Base-by-base conservation (phyloP, 2,888 invertebrate genomes). In the Apantesis nais region DNA sequence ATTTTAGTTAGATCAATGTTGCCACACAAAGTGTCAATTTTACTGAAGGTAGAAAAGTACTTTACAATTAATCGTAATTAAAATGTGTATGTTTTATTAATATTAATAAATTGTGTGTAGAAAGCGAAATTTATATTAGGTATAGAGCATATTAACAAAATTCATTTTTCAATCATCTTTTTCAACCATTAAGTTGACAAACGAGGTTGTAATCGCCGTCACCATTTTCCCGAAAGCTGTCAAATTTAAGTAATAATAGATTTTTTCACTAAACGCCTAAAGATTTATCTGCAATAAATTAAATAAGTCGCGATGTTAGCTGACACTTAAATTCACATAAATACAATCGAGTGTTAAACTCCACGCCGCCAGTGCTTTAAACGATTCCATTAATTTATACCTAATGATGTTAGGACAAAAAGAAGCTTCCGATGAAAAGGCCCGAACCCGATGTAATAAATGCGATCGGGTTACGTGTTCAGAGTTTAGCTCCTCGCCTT, bases 391-490 rank as follows among this genome's bases (percentile, higher is more conserved):
- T 81, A 83, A 83, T 74, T 80, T 72, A 77, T 76, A 70, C 77
- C 77, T 78, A 81, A 80, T 81, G 79, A 80, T 74, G 73, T 66
- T 52, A 75, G 76, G 48, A 52, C n/a, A 65, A 68, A 78, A 79
- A 79, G 80, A 79, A 74, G 31, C 71, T 11, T n/a, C 4, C 44
- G 64, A 62, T 77, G 72, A 80, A 81, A 82, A 73, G 76, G 69
- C 67, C 75, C 81, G 75, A 68, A 62, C 66, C 78, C 78, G 79
- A 81, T 78, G 78, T 82, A 85, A 88, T 83, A 83, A 88, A 86
- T 80, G 86, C 76, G 83, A 86, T 87, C 84, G 78, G 79, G 85
- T 86, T 85, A 82, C 85, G 74, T 58, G 66, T 62, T 41, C 67
- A 72, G 66, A 66, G n/a, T 68, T 62, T 66, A 74, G 66, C 75